These are phyloP conservation scores for Branchellion lobata DNA, from an alignment of 2,888 invertebrate species.

Conservation along the genomic window DNA sequence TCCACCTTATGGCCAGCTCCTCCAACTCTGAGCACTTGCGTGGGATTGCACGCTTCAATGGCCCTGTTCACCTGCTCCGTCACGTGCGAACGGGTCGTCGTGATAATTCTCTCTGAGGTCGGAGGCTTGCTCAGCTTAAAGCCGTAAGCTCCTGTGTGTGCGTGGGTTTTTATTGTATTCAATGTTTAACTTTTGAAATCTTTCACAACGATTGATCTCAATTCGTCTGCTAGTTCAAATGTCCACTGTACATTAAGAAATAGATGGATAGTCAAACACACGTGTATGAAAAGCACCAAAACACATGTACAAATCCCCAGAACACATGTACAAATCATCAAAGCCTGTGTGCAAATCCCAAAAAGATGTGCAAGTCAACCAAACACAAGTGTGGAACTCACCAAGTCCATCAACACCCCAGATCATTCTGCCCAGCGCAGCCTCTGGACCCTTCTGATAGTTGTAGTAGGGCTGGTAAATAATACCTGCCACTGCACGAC, in stretches of 20 bases:
- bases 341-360: too few species aligned
- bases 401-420: constrained; percentile 88
- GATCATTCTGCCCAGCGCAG: constrained; percentile 77
- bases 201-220: neutral
- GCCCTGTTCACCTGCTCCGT: constrained; percentile 79
- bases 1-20: constrained; percentile 92
- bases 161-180: neutral
- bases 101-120: constrained; percentile 72
- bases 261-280: neutral
- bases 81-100: constrained; percentile 91
- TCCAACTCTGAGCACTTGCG: constrained; percentile 79
- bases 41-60: constrained; percentile 78
- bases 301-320: too few species aligned
- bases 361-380: too few species aligned
- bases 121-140: constrained; percentile 61
- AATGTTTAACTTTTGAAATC: neutral
- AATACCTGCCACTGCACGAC: constrained; percentile 86
- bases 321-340: too few species aligned
- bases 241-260: neutral
- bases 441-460: constrained; percentile 61
- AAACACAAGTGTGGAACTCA: too few species aligned
- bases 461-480: constrained; percentile 94
- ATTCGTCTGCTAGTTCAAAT: neutral
- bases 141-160: constrained; percentile 58
- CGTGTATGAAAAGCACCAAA: too few species aligned